Base-by-base conservation (phyloP, 2,888 invertebrate species). In the Mythimna lalbum region DNA sequence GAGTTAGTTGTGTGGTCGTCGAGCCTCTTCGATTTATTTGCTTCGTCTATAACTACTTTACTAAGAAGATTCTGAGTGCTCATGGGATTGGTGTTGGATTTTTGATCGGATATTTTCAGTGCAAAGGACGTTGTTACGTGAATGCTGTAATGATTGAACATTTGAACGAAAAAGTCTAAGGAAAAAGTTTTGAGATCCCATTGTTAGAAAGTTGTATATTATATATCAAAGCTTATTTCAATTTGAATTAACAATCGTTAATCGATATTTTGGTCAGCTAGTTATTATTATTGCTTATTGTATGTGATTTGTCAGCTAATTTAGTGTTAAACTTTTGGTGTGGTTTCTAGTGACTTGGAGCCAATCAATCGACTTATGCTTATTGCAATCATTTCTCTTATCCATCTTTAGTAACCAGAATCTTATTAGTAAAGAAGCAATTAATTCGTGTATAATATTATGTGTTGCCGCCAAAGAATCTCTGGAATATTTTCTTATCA, bases 401-500 rank as follows among this genome's bases (percentile, higher is more conserved):
- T 19, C 10, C 23, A 57, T 57, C 27, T 47, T 60, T 21, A 52
- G 23, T 59, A 57, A 43, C 49, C 36, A 66, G 64, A 71, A 82
- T 82, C 82, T 82, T 78, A 63, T 80, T 87, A 83, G 82, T 82
- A 74, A 75, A 78, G 83, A 80, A 81, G 77, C 67, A 64, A 81
- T 85, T 85, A 80, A 87, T 87, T 87, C 78, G 75, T 88, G 86
- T 84, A 87, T 83, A 83, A 79, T 87, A 81, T 78, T 82, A 90
- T 91, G 77, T 85, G 83, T 93, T 92, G 90, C 90, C 89, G 89
- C 90, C 86, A 90, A 90, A 90, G 84, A 90, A 89, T 89, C 59
- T 80, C 82, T 81, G 84, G 88, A 88, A 93, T 93, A 92, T 92
- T 93, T 91, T 92, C 88, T 90, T 89, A 89, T 90, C 85, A 87